Evolutionary conservation across 2,113 vertebrate species (phyloP).

Genomic region (Dipodomys spectabilis): DNA sequence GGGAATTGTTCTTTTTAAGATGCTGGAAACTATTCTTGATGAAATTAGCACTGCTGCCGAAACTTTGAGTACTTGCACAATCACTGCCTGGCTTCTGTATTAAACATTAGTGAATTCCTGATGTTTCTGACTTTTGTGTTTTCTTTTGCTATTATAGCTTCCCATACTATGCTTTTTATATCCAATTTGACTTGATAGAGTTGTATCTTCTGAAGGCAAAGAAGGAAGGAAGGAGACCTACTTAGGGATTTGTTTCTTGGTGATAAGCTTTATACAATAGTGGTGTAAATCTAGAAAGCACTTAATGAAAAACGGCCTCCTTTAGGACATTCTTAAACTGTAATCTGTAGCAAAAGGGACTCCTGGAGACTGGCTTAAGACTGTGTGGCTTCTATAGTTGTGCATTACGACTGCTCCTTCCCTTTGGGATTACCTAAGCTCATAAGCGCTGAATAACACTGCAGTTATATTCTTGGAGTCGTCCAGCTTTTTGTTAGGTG

Average conservation of each 20-base stretch:
- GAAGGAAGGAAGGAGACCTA: background rate
- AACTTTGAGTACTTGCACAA: background rate
- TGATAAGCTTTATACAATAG: slow-evolving; percentile 20
- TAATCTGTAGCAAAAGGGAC: slow-evolving; percentile 37
- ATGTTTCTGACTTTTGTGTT: slow-evolving; percentile 31
- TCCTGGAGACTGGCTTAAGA: slow-evolving; percentile 5
- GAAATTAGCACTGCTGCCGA: slow-evolving; percentile 40
- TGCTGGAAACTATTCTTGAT: background rate
- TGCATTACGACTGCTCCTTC: background rate
- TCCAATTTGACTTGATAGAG: background rate
- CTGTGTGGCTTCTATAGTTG: slow-evolving; percentile 27
- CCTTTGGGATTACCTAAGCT: background rate
- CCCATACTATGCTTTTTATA: slow-evolving; percentile 15
- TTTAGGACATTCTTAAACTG: slow-evolving; percentile 8
- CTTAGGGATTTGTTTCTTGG: slow-evolving; percentile 28
- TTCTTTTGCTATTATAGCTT: slow-evolving; percentile 19
- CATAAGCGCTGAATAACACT: background rate
- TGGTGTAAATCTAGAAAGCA: slow-evolving; percentile 53
- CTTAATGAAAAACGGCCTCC: slow-evolving; percentile 4
- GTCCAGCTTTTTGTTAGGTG: background rate
- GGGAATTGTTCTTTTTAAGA: background rate
- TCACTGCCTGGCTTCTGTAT: background rate
- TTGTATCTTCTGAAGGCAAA: slow-evolving; percentile 37
- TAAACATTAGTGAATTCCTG: slow-evolving; percentile 29
- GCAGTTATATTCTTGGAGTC: slow-evolving; percentile 3